Percentiles rank a stretch among this genome's conserved stretches.
phyloP scores from a whole-genome alignment of 1,140 invertebrate species.

The Spodoptera litura region DNA sequence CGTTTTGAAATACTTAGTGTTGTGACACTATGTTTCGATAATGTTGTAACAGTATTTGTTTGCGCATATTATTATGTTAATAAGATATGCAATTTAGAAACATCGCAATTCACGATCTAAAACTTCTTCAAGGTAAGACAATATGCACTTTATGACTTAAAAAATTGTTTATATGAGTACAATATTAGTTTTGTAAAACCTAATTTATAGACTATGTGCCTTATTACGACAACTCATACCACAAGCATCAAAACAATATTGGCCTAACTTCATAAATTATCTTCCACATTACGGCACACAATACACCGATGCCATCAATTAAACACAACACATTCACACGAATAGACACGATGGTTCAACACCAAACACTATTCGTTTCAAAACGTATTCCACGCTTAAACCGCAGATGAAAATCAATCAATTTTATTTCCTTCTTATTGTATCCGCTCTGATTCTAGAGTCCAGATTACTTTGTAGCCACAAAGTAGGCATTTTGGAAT shows the following conservation, averaged over 20 bases:
- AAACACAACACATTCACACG: neutral
- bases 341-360: neutral
- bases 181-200: too few species aligned
- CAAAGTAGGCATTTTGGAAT: conserved; percentile 48
- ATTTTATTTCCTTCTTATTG: conserved; percentile 34
- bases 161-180: too few species aligned
- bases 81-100: too few species aligned
- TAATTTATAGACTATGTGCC: too few species aligned
- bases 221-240: too few species aligned
- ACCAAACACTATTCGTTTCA: neutral
- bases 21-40: neutral
- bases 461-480: conserved; percentile 22
- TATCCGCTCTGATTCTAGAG: conserved; percentile 47
- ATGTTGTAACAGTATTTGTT: neutral
- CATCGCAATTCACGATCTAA: too few species aligned
- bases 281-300: too few species aligned
- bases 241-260: too few species aligned
- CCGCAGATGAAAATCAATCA: conserved; percentile 15
- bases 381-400: conserved; percentile 18
- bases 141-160: too few species aligned
- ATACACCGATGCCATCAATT: neutral
- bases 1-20: conserved; percentile 16
- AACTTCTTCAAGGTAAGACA: too few species aligned
- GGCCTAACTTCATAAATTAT: neutral
- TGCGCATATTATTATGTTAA: too few species aligned